A percentile compares a stretch with the other conserved stretches of the same genome.
These are phyloP conservation scores for Luffia ferchaultella DNA, from an alignment of 2,888 invertebrate genomes.

Conservation along the genomic window DNA sequence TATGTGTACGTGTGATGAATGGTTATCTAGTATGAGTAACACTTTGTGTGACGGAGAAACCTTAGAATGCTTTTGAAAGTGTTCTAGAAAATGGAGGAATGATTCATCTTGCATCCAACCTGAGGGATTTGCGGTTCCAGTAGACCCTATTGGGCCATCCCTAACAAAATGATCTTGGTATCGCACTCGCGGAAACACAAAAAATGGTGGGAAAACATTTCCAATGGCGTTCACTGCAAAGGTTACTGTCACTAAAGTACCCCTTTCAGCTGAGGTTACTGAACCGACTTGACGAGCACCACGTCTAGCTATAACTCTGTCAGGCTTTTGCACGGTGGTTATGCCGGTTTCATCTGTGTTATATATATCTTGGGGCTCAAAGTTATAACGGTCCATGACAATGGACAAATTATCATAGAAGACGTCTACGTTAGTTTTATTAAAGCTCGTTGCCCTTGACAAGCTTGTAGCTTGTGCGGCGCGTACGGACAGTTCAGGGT, in stretches of 20 bases:
- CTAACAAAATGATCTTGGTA: background rate
- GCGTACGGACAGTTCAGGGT: background rate
- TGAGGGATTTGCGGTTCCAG: background rate
- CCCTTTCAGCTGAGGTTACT: background rate
- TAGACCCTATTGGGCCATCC: background rate
- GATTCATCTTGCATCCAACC: background rate
- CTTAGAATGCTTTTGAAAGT: no score
- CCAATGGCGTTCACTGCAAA: background rate
- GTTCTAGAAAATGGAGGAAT: no score
- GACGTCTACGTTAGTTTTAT: background rate
- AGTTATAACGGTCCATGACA: conserved; percentile 1
- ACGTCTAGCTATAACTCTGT: no score
- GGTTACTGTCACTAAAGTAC: background rate
- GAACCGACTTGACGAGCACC: background rate
- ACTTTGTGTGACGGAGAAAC: no score
- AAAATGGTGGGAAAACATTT: background rate
- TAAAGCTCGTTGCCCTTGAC: conserved; percentile 1
- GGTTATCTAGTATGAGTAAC: no score
- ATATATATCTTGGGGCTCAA: conserved; percentile 2
- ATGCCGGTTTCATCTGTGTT: background rate
- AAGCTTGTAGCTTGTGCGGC: background rate
- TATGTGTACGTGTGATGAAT: no score
- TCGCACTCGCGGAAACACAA: background rate
- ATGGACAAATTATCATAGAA: background rate
- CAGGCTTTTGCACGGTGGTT: background rate